Conservation (phyloP, 2,888 invertebrate species). For the Cantharis rufa region DNA sequence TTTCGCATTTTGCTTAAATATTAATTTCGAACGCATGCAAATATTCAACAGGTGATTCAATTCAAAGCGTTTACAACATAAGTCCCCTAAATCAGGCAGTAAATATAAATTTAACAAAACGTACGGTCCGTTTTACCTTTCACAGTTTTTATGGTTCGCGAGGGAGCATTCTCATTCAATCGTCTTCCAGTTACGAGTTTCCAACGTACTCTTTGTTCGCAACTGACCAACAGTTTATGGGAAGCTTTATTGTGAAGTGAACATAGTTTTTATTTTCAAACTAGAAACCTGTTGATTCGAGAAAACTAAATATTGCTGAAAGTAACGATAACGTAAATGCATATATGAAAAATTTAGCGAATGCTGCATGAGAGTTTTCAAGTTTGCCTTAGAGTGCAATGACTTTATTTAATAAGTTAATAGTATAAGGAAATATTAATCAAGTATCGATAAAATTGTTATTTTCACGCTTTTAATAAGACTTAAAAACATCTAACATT, state of each 20-base stretch:
- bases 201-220: neutral
- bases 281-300: slow-evolving; percentile 10
- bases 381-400: neutral
- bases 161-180: slow-evolving; percentile 14
- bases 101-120: slow-evolving; percentile 4
- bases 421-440: too few relatives aligned
- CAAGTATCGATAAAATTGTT: neutral
- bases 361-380: neutral
- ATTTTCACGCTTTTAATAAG: neutral
- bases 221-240: slow-evolving; percentile 2
- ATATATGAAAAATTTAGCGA: neutral
- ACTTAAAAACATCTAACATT: neutral
- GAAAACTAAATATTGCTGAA: neutral
- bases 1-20: neutral
- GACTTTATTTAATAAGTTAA: neutral
- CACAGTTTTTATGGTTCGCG: slow-evolving; percentile 11
- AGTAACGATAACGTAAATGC: neutral
- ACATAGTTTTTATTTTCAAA: neutral
- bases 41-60: slow-evolving; percentile 3
- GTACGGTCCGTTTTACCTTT: slow-evolving; percentile 14
- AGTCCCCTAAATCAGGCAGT: slow-evolving; percentile 4
- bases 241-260: neutral
- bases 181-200: slow-evolving; percentile 12
- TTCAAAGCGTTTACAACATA: neutral
- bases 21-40: neutral